These are phyloP conservation scores for Rotaria macrura DNA, from an alignment of 2,888 invertebrate species.

Conservation along the genomic window DNA sequence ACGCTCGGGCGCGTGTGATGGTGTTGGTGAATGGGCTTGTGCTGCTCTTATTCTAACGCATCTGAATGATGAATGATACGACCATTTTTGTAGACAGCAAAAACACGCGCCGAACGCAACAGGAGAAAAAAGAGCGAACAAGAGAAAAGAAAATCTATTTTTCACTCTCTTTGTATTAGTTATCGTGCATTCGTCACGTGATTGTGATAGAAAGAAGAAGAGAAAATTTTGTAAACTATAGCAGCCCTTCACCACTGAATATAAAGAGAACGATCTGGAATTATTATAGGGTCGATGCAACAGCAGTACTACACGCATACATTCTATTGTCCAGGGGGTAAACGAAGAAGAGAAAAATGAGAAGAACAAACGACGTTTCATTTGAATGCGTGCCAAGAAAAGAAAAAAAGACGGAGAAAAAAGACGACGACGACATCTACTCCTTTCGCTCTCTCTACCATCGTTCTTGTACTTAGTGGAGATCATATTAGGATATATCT, in stretches of 20 bases:
- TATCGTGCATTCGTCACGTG: background rate
- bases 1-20: slow-evolving; percentile 12
- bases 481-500: background rate
- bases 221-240: background rate
- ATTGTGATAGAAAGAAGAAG: background rate
- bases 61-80: slow-evolving; percentile 6
- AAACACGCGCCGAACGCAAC: slow-evolving; percentile 8
- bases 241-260: background rate
- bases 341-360: background rate
- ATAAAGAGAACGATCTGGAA: background rate
- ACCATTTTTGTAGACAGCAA: slow-evolving; percentile 4
- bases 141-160: slow-evolving; percentile 7
- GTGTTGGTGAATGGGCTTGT: slow-evolving; percentile 1
- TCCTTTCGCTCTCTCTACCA: background rate
- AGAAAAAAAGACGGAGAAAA: background rate
- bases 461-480: background rate
- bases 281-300: background rate
- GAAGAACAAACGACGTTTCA: background rate
- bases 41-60: slow-evolving; percentile 14
- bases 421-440: background rate
- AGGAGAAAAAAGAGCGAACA: background rate
- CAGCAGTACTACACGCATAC: background rate
- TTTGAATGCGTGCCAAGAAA: background rate
- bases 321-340: background rate
- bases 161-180: background rate